These are phyloP conservation scores for Urocynchramus pylzowi DNA, from an alignment of 2,113 vertebrate species.

Conservation along the genomic window DNA sequence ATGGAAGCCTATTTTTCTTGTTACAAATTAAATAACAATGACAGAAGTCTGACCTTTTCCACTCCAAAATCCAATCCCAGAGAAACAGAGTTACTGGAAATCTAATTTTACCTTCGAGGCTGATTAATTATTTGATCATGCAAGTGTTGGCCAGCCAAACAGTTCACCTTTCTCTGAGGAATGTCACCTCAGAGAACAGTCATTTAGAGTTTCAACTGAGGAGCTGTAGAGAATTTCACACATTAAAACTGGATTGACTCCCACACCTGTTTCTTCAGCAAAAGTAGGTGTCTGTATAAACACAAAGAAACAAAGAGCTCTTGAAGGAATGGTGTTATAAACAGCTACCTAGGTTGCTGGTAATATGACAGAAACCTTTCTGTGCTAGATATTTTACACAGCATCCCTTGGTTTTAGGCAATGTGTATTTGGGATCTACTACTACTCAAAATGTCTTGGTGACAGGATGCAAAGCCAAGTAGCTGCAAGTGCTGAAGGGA, in stretches of 20 bases:
- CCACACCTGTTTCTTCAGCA: slow-evolving; percentile 7
- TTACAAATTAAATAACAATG: slow-evolving; percentile 40
- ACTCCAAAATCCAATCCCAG: slow-evolving; percentile 41
- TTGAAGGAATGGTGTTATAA: background rate
- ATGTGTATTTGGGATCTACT: background rate
- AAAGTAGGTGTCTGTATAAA: background rate
- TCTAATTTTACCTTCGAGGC: background rate
- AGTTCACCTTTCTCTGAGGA: slow-evolving; percentile 27
- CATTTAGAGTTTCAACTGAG: background rate
- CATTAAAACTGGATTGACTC: background rate
- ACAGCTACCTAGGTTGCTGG: background rate
- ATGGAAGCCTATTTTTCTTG: slow-evolving; percentile 17
- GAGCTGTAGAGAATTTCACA: background rate
- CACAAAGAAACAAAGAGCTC: background rate
- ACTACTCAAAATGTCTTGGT: background rate
- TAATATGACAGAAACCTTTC: background rate
- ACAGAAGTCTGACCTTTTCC: slow-evolving; percentile 46
- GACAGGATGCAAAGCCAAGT: background rate
- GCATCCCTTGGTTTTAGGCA: background rate
- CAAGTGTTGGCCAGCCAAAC: background rate
- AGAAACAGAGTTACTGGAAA: slow-evolving; percentile 47
- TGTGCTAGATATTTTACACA: background rate
- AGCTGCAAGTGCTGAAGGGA: background rate
- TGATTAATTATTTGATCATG: slow-evolving; percentile 54
- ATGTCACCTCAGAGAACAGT: background rate